These are phyloP conservation scores for Campylorhamphus procurvoides DNA, from an alignment of 2,113 vertebrate genomes.

Conservation along the genomic window DNA sequence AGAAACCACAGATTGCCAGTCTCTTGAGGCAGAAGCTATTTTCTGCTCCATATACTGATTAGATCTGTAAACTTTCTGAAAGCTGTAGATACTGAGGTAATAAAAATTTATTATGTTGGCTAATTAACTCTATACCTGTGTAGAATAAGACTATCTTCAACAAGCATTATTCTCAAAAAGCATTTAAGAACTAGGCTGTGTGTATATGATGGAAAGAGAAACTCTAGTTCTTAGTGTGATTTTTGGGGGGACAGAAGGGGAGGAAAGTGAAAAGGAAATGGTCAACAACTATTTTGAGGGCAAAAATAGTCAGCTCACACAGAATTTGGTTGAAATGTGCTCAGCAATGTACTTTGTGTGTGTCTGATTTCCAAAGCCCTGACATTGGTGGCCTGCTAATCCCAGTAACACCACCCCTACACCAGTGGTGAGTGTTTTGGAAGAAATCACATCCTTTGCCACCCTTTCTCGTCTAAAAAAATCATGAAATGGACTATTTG, in stretches of 20 bases:
- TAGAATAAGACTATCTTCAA: not conserved
- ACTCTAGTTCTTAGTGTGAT: not conserved
- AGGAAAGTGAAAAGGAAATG: not conserved
- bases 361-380: not conserved
- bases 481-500: not conserved
- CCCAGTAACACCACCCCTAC: not conserved
- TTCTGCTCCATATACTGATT: not conserved
- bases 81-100: not conserved
- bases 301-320: not conserved
- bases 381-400: not conserved
- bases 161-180: not conserved
- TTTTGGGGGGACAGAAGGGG: accelerated
- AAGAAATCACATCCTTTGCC: not conserved
- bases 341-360: not conserved
- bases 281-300: not conserved
- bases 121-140: not conserved
- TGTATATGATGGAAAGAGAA: not conserved
- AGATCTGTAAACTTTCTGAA: not conserved
- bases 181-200: not conserved
- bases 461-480: not conserved
- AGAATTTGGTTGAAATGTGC: not conserved
- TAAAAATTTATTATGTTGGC: not conserved
- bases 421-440: not conserved
- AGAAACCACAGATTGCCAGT: not conserved
- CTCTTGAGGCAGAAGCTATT: not conserved